Evolutionary conservation across 1,140 invertebrate genomes (phyloP).

Genomic region (Brachionus plicatilis): DNA sequence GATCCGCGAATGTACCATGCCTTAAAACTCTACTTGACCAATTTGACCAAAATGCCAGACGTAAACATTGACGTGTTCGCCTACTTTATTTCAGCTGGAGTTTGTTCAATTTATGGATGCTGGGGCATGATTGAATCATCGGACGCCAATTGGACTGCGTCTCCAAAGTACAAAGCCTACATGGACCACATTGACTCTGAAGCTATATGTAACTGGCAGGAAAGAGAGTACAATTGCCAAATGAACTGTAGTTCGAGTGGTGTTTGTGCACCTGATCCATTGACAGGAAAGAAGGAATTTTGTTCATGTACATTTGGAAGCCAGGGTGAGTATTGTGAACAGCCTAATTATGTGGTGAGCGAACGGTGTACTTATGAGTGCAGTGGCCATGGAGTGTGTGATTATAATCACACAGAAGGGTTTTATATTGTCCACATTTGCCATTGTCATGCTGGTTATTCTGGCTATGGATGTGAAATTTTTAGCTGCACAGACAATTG

Average conservation of each 20-base stretch:
- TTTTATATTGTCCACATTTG: neutral
- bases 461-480: slow-evolving; percentile 21
- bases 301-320: neutral
- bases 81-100: neutral
- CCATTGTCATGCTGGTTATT: neutral
- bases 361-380: slow-evolving; percentile 10
- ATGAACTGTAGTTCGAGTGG: neutral
- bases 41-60: neutral
- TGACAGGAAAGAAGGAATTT: slow-evolving; percentile 14
- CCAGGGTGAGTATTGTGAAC: neutral
- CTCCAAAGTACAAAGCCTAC: slow-evolving; percentile 15
- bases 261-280: neutral
- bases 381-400: neutral
- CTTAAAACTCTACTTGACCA: neutral
- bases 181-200: slow-evolving; percentile 8
- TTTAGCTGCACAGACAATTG: neutral
- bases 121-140: neutral
- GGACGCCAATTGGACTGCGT: neutral
- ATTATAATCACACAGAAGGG: slow-evolving; percentile 11
- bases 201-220: neutral
- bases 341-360: neutral
- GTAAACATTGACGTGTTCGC: neutral
- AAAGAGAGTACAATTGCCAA: slow-evolving; percentile 2
- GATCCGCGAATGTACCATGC: slow-evolving; percentile 1
- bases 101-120: neutral